Conservation (phyloP, 2,797 vertebrate genomes). For the Tenualosa thibaudeaui region DNA sequence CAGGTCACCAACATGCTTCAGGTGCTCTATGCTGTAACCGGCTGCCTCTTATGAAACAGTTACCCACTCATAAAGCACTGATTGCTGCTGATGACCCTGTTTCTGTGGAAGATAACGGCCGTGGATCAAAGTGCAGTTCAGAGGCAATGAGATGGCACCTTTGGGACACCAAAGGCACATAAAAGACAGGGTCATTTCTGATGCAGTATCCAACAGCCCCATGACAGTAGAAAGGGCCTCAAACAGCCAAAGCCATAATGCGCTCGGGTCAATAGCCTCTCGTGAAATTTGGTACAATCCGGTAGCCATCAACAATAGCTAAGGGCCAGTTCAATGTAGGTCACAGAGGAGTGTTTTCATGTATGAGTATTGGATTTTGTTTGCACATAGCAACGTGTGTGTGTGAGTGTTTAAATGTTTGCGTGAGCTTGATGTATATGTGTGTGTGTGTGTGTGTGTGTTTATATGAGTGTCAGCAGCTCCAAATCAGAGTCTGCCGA, state of each 20-base stretch:
- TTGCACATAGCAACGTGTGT: constrained; percentile 15
- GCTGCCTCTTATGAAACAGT: neutral
- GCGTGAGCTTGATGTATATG: neutral
- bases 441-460: constrained; percentile 5
- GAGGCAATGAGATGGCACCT: neutral
- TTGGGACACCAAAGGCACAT: neutral
- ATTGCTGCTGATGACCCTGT: constrained; percentile 33
- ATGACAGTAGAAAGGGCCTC: constrained; percentile 6
- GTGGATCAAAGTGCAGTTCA: constrained; percentile 44
- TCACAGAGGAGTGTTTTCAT: constrained; percentile 19
- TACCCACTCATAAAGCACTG: neutral
- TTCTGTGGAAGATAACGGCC: constrained; percentile 29
- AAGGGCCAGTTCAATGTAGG: constrained; percentile 52
- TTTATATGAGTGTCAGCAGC: neutral
- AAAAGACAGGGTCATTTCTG: constrained; percentile 16
- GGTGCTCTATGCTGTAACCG: neutral
- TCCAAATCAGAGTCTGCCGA: neutral
- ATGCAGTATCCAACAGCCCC: constrained; percentile 7
- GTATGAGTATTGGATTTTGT: constrained; percentile 5
- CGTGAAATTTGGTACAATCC: constrained; percentile 38
- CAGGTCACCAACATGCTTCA: neutral
- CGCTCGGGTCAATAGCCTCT: constrained; percentile 54
- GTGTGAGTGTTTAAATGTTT: neutral
- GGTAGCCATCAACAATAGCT: constrained; percentile 29
- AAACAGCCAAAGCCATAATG: constrained; percentile 31